phyloP scores from a whole-genome alignment of 2,888 invertebrate species.

The Atherix ibis region DNA sequence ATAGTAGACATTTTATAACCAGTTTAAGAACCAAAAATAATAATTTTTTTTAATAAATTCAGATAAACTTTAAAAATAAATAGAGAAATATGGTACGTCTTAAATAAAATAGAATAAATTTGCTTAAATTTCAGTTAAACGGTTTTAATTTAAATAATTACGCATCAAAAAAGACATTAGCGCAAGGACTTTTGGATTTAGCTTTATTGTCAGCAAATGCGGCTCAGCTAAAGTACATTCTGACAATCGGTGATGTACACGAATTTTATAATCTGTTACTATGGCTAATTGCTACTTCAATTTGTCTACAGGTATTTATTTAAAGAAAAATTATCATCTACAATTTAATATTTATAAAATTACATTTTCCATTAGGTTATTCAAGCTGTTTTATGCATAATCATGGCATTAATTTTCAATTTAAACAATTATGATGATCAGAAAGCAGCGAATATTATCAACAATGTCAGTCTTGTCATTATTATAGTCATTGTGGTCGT shows the following conservation, averaged over 20 bases:
- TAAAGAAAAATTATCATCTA: not conserved
- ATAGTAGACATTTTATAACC: no score
- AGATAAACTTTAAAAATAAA: no score
- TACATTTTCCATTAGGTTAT: conserved; percentile 7
- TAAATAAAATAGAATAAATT: no score
- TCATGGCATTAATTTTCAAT: conserved; percentile 11
- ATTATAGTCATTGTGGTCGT: conserved; percentile 9
- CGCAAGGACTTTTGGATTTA: conserved; percentile 13
- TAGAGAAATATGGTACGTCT: no score
- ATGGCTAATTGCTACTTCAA: conserved; percentile 9
- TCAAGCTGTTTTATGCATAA: conserved; percentile 11
- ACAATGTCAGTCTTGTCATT: conserved; percentile 10
- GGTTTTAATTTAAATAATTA: conserved; percentile 11
- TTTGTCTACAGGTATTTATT: conserved; percentile 10
- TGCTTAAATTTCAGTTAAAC: conserved; percentile 7
- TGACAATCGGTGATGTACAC: conserved; percentile 8
- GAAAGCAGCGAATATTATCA: conserved; percentile 12
- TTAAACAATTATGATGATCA: conserved; percentile 13
- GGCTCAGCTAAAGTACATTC: conserved; percentile 12
- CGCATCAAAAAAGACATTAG: conserved; percentile 12
- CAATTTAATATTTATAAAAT: not conserved
- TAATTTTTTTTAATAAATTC: no score
- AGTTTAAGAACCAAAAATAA: no score
- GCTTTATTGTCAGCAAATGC: conserved; percentile 13
- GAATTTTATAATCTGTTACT: conserved; percentile 11